phyloP scores from a whole-genome alignment of 2,113 vertebrate genomes.

The Turdus rufiventris region DNA sequence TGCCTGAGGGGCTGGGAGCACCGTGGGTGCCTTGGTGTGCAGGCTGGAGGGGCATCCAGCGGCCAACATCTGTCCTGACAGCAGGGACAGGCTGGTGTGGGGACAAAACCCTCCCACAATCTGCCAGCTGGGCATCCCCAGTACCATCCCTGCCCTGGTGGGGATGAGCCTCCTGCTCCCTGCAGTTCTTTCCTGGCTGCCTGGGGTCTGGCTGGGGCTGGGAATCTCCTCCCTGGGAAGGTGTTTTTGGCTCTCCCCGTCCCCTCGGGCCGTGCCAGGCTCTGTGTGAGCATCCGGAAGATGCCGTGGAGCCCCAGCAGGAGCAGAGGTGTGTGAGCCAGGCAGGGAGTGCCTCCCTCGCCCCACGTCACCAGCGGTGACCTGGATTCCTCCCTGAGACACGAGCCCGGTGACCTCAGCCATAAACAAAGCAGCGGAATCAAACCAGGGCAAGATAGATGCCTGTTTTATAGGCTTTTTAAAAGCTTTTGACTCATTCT shows the following conservation, averaged over 20 bases:
- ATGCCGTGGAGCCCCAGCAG: fast-evolving
- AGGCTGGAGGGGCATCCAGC: background rate
- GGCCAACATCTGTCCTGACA: background rate
- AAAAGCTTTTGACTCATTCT: slow-evolving; percentile 58
- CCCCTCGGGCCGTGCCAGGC: fast-evolving
- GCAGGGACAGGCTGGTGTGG: background rate
- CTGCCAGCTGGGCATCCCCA: background rate
- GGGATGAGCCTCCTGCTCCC: background rate
- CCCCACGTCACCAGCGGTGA: background rate
- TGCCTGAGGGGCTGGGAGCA: background rate
- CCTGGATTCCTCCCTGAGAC: slow-evolving; percentile 37
- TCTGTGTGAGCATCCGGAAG: background rate
- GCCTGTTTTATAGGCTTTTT: slow-evolving; percentile 40
- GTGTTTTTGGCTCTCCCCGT: background rate
- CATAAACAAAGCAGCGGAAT: slow-evolving; percentile 39
- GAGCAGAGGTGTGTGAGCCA: background rate
- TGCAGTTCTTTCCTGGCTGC: background rate
- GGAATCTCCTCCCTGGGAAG: background rate
- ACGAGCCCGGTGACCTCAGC: slow-evolving; percentile 17
- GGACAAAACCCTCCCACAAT: background rate
- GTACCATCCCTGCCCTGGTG: background rate
- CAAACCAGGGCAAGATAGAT: slow-evolving; percentile 43
- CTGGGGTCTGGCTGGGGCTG: fast-evolving
- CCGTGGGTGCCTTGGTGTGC: background rate
- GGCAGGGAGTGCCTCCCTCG: background rate